A percentile compares a stretch with the other conserved stretches of the same genome.
Evolutionary conservation across 2,113 vertebrate species (phyloP).

Genomic region (Ancistrus triradiatus): DNA sequence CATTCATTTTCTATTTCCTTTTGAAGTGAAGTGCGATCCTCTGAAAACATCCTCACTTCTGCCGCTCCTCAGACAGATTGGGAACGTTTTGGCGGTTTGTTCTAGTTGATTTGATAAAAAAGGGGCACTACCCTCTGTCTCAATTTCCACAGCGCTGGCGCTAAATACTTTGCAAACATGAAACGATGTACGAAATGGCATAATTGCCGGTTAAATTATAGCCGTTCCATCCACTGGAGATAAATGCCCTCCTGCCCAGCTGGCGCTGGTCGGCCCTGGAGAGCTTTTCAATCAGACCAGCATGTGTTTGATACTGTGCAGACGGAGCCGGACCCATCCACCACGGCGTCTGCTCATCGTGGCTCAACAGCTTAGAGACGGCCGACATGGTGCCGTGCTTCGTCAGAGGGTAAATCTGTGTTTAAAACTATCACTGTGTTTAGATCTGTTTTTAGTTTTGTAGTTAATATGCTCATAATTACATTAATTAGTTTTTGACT

Average conservation of each 20-base stretch:
- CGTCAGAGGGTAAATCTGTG: constrained; percentile 88
- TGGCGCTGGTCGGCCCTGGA: constrained; percentile 40
- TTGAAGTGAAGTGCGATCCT: not conserved
- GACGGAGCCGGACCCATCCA: constrained; percentile 88
- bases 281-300: constrained; percentile 15
- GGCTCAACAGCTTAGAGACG: constrained; percentile 87
- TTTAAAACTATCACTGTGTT: too few species aligned
- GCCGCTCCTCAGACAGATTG: constrained; percentile 6
- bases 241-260: constrained; percentile 15
- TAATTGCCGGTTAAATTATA: constrained; percentile 46
- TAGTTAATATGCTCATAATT: too few species aligned
- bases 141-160: not conserved
- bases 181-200: constrained; percentile 42
- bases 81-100: constrained; percentile 15
- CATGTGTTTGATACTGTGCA: constrained; percentile 56
- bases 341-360: constrained; percentile 95
- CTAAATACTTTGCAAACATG: constrained; percentile 41
- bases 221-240: constrained; percentile 37
- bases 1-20: not conserved
- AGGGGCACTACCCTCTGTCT: constrained; percentile 18
- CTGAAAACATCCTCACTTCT: constrained; percentile 18
- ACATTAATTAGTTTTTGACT: too few species aligned
- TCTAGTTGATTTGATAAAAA: constrained; percentile 24
- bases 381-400: constrained; percentile 93
- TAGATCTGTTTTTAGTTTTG: too few species aligned